These are phyloP conservation scores for Aix galericulata DNA, from an alignment of 2,113 vertebrate genomes.

Conservation along the genomic window DNA sequence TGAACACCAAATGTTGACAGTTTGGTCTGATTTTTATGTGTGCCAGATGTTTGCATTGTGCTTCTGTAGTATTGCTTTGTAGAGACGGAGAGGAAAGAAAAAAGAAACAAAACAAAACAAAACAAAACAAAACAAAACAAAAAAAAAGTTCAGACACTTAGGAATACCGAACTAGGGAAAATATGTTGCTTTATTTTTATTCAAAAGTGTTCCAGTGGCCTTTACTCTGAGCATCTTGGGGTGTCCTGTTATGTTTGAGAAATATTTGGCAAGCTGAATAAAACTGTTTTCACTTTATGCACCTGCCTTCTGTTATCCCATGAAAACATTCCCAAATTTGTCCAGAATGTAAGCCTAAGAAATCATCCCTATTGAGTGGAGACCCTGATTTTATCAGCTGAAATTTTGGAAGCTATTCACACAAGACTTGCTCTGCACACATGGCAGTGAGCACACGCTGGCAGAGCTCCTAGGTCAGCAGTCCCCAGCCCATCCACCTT, in stretches of 20 bases:
- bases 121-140: too few relatives aligned
- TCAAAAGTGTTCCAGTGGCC: neutral
- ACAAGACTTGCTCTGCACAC: neutral
- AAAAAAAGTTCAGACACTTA: neutral
- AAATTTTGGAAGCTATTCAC: neutral
- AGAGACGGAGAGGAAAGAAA: neutral
- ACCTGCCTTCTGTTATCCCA: neutral
- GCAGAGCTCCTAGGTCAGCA: neutral
- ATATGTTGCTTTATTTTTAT: neutral
- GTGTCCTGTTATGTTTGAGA: neutral
- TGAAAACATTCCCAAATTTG: neutral
- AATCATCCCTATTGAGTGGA: neutral
- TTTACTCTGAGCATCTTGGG: neutral
- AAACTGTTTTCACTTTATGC: neutral
- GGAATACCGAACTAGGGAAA: neutral
- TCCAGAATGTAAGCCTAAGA: neutral
- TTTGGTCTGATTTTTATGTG: neutral
- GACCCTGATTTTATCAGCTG: neutral
- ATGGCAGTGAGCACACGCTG: accelerated
- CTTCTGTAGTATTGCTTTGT: neutral
- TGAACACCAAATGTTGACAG: neutral
- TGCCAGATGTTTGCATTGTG: neutral
- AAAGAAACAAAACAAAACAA: neutral
- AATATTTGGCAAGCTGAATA: neutral
- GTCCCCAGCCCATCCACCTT: neutral